phyloP scores from a whole-genome alignment of 2,797 vertebrate species.

The Moxostoma hubbsi region DNA sequence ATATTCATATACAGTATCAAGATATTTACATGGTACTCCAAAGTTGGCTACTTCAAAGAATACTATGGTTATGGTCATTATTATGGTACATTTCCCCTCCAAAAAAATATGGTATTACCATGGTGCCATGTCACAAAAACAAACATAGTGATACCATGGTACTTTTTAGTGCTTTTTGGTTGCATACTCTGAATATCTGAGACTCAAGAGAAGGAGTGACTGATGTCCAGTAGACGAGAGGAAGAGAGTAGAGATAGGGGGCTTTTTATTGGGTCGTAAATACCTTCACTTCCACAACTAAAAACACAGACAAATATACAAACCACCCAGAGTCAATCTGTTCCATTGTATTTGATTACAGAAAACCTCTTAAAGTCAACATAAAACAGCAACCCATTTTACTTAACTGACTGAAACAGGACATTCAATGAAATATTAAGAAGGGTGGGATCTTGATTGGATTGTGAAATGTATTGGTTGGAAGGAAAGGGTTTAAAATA shows the following conservation, averaged over 20 bases:
- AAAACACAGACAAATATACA: conserved; percentile 20
- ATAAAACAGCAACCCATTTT: not conserved
- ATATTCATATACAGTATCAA: too few species aligned
- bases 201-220: not conserved
- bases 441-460: too few species aligned
- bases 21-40: too few species aligned
- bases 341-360: not conserved
- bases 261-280: conserved; percentile 38
- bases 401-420: too few species aligned
- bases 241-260: not conserved
- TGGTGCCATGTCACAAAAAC: not conserved
- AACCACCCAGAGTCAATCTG: not conserved
- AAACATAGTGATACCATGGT: not conserved
- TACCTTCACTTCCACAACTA: conserved; percentile 29
- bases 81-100: too few species aligned
- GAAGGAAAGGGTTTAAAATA: too few species aligned
- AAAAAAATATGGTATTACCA: not conserved
- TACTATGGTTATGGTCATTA: too few species aligned
- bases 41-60: too few species aligned
- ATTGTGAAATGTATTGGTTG: too few species aligned
- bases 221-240: conserved; percentile 16
- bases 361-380: not conserved
- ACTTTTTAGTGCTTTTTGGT: not conserved
- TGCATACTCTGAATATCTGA: not conserved
- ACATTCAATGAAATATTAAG: too few species aligned